These are phyloP conservation scores for Passer montanus DNA, from an alignment of 2,113 vertebrate genomes.

Conservation along the genomic window DNA sequence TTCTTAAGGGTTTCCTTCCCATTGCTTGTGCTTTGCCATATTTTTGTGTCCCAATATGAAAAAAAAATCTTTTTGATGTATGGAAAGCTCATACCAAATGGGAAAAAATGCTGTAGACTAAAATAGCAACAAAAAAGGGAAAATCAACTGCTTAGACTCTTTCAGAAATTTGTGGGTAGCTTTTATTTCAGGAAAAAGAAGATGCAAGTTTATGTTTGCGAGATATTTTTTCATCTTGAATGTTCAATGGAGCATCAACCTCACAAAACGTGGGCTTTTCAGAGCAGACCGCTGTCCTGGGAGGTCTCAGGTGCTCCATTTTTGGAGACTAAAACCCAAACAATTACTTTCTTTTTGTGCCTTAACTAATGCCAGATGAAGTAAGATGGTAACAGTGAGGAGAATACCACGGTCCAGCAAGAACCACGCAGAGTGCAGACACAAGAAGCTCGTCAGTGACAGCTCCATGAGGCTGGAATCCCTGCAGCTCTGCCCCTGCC, in stretches of 20 bases:
- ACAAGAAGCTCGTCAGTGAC: not conserved
- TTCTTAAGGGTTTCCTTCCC: not conserved
- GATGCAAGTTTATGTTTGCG: not conserved
- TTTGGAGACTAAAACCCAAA: not conserved
- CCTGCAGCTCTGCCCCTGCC: not conserved
- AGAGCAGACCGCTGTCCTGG: not conserved
- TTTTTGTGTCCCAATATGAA: not conserved
- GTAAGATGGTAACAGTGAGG: rapidly evolving
- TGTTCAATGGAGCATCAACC: not conserved
- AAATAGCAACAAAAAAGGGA: not conserved
- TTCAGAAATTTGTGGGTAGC: not conserved
- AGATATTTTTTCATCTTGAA: not conserved
- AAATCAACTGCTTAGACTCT: not conserved
- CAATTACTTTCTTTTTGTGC: not conserved
- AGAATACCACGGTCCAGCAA: not conserved
- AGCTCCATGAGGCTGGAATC: not conserved
- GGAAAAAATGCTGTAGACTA: rapidly evolving
- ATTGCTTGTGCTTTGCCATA: not conserved
- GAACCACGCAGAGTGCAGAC: rapidly evolving
- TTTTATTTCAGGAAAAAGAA: not conserved
- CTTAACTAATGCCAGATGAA: not conserved
- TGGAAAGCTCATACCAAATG: not conserved
- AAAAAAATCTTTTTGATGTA: not conserved
- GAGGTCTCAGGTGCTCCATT: not conserved
- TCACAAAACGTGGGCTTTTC: not conserved